These are phyloP conservation scores for Ischnus inquisitorius DNA, from an alignment of 2,888 invertebrate species.

Conservation along the genomic window DNA sequence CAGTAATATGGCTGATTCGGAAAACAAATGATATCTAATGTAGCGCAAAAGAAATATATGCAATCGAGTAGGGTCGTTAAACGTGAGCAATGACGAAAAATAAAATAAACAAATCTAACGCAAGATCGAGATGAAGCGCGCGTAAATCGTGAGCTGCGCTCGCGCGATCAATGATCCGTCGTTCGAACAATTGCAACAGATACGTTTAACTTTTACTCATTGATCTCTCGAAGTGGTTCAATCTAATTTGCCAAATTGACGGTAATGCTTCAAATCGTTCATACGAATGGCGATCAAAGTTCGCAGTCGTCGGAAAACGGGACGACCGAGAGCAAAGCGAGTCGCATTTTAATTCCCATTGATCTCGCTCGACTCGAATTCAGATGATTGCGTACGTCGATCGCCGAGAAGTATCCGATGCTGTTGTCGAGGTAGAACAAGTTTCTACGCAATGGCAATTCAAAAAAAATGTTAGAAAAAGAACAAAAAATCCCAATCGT, in stretches of 20 bases:
- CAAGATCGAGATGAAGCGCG: background rate
- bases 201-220: slow-evolving; percentile 19
- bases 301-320: background rate
- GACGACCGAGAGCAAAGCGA: background rate
- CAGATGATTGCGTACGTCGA: background rate
- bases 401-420: background rate
- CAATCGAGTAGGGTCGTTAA: slow-evolving; percentile 7
- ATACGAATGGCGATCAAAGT: background rate
- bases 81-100: slow-evolving; percentile 18
- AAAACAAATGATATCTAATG: slow-evolving; percentile 40
- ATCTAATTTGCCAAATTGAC: slow-evolving; percentile 11
- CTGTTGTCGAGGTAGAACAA: background rate
- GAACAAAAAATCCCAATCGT: slow-evolving; percentile 15
- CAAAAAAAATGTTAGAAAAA: background rate
- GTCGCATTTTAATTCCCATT: background rate
- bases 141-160: background rate
- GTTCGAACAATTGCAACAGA: background rate
- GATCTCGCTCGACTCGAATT: background rate
- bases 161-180: background rate
- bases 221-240: slow-evolving; percentile 33
- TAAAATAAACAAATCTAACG: background rate
- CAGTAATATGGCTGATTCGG: slow-evolving; percentile 58
- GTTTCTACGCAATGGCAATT: slow-evolving; percentile 1
- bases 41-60: background rate
- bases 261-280: background rate